Conservation (phyloP, 2,888 invertebrate species). For the Lordiphosa fenestrarum region DNA sequence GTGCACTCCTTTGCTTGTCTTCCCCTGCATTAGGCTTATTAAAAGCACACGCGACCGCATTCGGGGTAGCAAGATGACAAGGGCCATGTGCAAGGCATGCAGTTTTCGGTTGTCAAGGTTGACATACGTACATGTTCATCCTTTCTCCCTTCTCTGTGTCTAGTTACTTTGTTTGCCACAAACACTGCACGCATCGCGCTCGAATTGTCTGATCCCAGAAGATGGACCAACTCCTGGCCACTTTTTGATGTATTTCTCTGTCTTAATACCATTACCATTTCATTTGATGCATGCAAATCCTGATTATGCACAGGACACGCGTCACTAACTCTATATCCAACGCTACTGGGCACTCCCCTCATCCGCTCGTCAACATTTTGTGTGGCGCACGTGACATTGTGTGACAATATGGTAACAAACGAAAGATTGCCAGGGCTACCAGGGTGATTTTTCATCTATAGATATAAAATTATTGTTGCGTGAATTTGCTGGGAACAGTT, state of each 20-base stretch:
- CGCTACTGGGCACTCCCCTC: constrained; percentile 1
- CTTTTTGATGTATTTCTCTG: constrained; percentile 49
- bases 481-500: constrained; percentile 9
- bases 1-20: constrained; percentile 6
- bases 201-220: background rate
- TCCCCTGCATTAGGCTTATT: constrained; percentile 69
- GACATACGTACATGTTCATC: background rate
- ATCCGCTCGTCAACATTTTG: constrained; percentile 22
- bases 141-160: constrained; percentile 10
- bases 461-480: constrained; percentile 15
- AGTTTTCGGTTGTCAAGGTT: constrained; percentile 61
- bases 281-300: constrained; percentile 73
- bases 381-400: constrained; percentile 49
- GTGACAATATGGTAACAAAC: constrained; percentile 66
- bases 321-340: constrained; percentile 40
- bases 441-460: constrained; percentile 20
- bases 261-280: constrained; percentile 48
- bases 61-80: constrained; percentile 2
- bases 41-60: constrained; percentile 59
- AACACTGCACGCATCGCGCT: constrained; percentile 60
- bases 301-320: constrained; percentile 70
- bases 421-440: constrained; percentile 54
- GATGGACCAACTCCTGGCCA: constrained; percentile 8
- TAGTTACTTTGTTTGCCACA: constrained; percentile 44
- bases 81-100: constrained; percentile 56